These are phyloP conservation scores for Nettapus auritus DNA, from an alignment of 2,113 vertebrate genomes.

Conservation along the genomic window DNA sequence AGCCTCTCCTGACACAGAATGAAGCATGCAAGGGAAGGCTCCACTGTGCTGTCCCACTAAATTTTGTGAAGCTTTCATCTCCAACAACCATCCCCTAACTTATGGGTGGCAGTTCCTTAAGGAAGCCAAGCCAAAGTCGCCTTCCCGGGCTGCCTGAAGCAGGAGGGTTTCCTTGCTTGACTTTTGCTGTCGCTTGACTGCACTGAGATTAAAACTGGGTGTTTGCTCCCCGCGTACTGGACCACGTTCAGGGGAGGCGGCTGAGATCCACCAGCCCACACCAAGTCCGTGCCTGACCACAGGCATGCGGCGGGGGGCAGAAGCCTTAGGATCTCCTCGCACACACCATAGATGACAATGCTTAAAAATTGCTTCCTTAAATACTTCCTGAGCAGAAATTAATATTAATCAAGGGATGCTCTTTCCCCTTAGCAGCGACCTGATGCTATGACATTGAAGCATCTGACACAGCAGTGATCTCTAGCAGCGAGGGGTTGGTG, in stretches of 20 bases:
- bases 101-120: background rate
- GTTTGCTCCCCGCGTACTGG: background rate
- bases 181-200: background rate
- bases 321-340: background rate
- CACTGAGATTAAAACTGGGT: background rate
- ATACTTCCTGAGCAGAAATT: background rate
- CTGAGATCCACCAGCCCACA: background rate
- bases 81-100: accelerated
- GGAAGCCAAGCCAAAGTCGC: background rate
- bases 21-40: background rate
- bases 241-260: background rate
- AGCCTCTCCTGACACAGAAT: background rate
- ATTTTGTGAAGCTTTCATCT: background rate
- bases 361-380: slow-evolving; percentile 5
- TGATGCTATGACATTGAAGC: background rate
- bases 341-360: background rate
- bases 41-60: background rate
- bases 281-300: background rate
- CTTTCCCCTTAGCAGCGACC: background rate
- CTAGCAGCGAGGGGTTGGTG: background rate
- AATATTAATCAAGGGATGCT: slow-evolving; percentile 1
- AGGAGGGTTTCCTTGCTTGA: background rate
- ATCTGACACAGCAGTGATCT: background rate
- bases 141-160: background rate
- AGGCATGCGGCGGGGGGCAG: background rate